These are phyloP conservation scores for Zele albiditarsus DNA, from an alignment of 2,888 invertebrate species.

Conservation along the genomic window DNA sequence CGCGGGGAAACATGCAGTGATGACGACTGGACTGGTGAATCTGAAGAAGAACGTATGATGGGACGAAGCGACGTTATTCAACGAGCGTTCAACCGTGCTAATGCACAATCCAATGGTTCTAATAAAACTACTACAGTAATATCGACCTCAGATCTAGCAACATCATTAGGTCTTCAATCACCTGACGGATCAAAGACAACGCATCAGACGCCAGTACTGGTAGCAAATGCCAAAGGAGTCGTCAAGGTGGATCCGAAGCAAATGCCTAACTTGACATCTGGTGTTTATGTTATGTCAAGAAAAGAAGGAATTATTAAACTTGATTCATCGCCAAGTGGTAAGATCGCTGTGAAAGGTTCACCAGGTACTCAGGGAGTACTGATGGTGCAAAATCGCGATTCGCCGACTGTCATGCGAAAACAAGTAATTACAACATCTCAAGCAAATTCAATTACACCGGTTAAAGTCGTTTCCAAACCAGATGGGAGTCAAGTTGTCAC, in stretches of 20 bases:
- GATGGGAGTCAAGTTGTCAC: conserved; percentile 70
- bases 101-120: conserved; percentile 70
- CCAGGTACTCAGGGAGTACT: conserved; percentile 60
- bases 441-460: conserved; percentile 65
- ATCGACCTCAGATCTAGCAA: conserved; percentile 75
- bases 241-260: conserved; percentile 85
- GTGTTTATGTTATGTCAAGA: conserved; percentile 85
- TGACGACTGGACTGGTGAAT: conserved; percentile 71
- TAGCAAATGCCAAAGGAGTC: conserved; percentile 79
- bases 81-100: conserved; percentile 68
- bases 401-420: conserved; percentile 66
- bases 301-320: conserved; percentile 84
- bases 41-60: conserved; percentile 72
- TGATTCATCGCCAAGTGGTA: conserved; percentile 77
- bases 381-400: conserved; percentile 70
- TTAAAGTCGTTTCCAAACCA: conserved; percentile 69
- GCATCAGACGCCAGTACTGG: conserved; percentile 66
- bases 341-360: conserved; percentile 70
- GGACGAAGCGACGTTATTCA: conserved; percentile 70
- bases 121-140: conserved; percentile 60
- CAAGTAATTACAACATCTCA: conserved; percentile 65
- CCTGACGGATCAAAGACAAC: conserved; percentile 55
- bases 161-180: conserved; percentile 73
- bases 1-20: conserved; percentile 76
- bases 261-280: conserved; percentile 78